Evolutionary conservation across 2,888 invertebrate species (phyloP).

Genomic region (Lasioglossum calceatum): DNA sequence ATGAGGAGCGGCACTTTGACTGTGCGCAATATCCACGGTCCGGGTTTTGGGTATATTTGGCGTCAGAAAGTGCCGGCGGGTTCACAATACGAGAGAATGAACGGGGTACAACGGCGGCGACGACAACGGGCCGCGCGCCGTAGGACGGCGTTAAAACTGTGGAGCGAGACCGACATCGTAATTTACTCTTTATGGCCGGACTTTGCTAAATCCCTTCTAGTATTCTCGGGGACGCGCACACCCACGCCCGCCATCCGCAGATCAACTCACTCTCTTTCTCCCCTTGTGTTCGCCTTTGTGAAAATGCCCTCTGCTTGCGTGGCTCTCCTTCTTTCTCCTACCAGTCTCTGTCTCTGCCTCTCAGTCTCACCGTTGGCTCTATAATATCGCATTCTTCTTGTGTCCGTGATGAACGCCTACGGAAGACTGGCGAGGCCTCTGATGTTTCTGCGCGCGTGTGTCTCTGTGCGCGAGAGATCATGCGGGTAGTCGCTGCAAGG

Average conservation of each 20-base stretch:
- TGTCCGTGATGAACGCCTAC: neutral
- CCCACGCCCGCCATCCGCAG: constrained; percentile 22
- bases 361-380: neutral
- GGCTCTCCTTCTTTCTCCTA: neutral
- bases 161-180: constrained; percentile 78
- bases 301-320: neutral
- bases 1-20: neutral
- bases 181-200: constrained; percentile 80
- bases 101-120: constrained; percentile 28
- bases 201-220: constrained; percentile 78
- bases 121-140: constrained; percentile 47
- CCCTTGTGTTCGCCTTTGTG: neutral
- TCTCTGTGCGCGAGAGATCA: neutral
- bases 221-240: constrained; percentile 53
- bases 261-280: neutral
- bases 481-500: constrained; percentile 21
- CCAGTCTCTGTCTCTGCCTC: neutral
- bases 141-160: constrained; percentile 75
- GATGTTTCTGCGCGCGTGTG: neutral
- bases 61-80: constrained; percentile 41
- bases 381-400: neutral
- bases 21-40: neutral
- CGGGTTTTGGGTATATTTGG: constrained; percentile 51
- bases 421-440: neutral
- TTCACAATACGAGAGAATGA: constrained; percentile 43